Base-by-base conservation (phyloP, 2,113 vertebrate genomes). In the Burhinus oedicnemus region DNA sequence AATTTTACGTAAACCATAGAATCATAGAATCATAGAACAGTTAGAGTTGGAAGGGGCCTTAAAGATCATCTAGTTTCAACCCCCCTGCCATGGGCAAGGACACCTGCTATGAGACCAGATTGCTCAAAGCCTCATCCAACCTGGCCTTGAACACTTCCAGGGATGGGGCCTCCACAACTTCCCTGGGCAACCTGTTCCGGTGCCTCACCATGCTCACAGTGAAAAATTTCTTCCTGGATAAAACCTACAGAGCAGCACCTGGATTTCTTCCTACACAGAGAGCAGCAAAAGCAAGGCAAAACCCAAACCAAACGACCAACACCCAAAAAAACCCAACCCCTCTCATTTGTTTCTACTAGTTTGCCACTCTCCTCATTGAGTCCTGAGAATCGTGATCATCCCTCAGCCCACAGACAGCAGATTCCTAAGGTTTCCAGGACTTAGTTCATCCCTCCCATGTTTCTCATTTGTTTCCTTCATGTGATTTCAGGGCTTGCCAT, bases 281-380 rank as follows among this genome's bases (percentile, higher is more conserved):
- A 70, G 22, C 47, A 62, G 47, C 22, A 70, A 54, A 62, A 70
- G 18, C 30, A 72, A 71, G 40, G 12, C 57, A 88, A 55, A 60
- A 30, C 10, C 26, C 34, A 69, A 71, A 13, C 3, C 29, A 40
- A 75, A 11, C 5, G 23, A 69, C 5, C 22, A 65, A n/a, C 19
- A 49, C 8, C 6, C 42, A 25, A 3, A 7, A 10, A 55, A 25
- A 30, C 11, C 5, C 5, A 6, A 3, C 15, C 3, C 8, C 19
- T 40, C 10, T 29, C 30, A 20, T 22, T 65, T 58, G 11, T 82
- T 66, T 75, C 60, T 82, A 38, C 9, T 15, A 34, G 21, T 22
- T 66, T 65, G 61, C 22, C 30, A 19, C 6, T 51, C 17, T 42
- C 25, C 32, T 74, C 44, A 74, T 12, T 36, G 44, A 44, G 44